Evolutionary conservation across 2,888 invertebrate genomes (phyloP), one percentile per base, ranked within the genome.

Genomic region (Drosophila planitibia): DNA sequence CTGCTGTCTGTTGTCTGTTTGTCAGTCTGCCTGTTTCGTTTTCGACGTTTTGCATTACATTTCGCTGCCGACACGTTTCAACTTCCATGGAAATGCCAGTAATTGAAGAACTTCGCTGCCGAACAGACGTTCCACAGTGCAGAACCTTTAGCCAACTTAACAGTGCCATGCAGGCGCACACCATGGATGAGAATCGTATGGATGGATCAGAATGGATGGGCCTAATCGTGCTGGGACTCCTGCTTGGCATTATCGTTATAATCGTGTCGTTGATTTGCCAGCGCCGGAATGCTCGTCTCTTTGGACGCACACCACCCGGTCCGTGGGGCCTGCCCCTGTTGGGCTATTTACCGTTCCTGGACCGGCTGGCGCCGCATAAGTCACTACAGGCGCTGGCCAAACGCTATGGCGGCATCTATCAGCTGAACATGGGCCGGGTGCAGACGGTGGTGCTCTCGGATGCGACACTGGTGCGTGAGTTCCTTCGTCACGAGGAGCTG

Each of bases 361-460:
- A 97, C 91, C 93, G 95, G 0, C 91, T 93, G 49, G 94, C 95
- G n/a, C 97, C 98, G 0, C 96, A 98, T 88, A 91, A 95, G 64
- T 96, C 96, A 0, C 93, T 98, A 35, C 95, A 96, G 3, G 91
- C 95, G 22, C 92, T 98, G 73, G 94, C 96, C 0, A 94, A 95
- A 66, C 94, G 95, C 79, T 97, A 96, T 91, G 98, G 98, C 0
- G 94, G 95, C 3, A 95, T 97, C 65, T 98, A 96, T 91, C 95
- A 96, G 53, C 91, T 98, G 37, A 94, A 94, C 61, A 94, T 98
- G 94, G 98, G 98, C 2, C 95, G 94, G 58, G 94, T 97, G 19
- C 95, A 96, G 79, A 95, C 97, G 0, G 96, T 98, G 1, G 96
- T 98, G 0, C 90, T 98, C 30, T 95, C 97, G 1, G 97, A 98